phyloP scores from a whole-genome alignment of 2,888 invertebrate species.

The Acrocyrtus sp. region DNA sequence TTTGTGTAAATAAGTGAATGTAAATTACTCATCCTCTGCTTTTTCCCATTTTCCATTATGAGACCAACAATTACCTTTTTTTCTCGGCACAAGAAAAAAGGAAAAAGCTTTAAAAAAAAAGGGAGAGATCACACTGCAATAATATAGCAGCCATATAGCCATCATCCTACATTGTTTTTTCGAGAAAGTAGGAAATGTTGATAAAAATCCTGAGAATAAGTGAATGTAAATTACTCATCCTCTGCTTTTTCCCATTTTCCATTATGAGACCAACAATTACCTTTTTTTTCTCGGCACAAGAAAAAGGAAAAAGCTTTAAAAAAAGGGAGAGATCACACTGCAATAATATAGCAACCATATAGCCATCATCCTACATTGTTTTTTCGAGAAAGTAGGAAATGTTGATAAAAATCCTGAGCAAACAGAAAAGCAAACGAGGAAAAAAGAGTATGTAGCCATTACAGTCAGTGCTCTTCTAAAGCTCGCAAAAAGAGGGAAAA shows the following conservation, averaged over 20 bases:
- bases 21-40: conserved; percentile 19
- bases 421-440: conserved; percentile 22
- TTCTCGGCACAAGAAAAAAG: neutral
- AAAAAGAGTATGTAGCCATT: no score
- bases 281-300: neutral
- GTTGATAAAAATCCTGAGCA: conserved; percentile 5
- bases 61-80: conserved; percentile 27
- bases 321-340: neutral
- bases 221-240: conserved; percentile 24
- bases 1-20: no score
- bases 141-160: no score
- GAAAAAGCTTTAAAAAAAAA: neutral
- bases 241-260: neutral
- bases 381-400: no score
- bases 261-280: conserved; percentile 33
- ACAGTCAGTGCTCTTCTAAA: no score
- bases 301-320: neutral
- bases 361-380: no score
- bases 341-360: no score
- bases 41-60: conserved; percentile 4
- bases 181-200: no score
- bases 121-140: neutral
- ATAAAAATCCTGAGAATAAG: conserved; percentile 4
- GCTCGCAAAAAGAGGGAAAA: no score
- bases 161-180: no score